Evolutionary conservation across 2,797 vertebrate genomes (phyloP), one percentile per base, ranked within the genome.

Genomic region (Myotis findleyi): DNA sequence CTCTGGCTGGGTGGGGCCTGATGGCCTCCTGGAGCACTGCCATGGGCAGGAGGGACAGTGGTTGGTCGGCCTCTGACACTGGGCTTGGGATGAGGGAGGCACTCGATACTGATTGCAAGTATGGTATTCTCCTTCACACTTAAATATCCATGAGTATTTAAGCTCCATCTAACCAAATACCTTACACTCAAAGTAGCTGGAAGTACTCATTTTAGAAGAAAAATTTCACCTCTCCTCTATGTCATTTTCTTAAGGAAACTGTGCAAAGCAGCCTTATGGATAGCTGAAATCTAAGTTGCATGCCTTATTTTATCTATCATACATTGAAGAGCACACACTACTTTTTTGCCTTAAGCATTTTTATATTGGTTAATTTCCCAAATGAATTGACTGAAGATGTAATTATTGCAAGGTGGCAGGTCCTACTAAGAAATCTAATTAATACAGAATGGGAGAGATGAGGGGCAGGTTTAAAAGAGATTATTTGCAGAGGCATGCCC

Each of bases 401-500:
- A 80, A 71, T 92, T 91, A 96, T 83, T 93, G 36, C 82, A 55
- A 96, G 89, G 87, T 75, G n/a, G 86, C 51, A 95, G 87, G 92
- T 83, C 85, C 94, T 85, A 93, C 95, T 96, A 94, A 87, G 97
- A 96, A 94, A 88, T 86, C 94, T 69, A 87, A 87, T 89, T 72
- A 95, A 84, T 73, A 44, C 10, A 76, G 72, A 57, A 71, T 8
- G 8, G 53, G 68, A 55, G 59, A 33, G 30, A 36, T 12, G 49
- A 79, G 30, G 41, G 38, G 17, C 7, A 41, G 27, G 36, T 21
- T 62, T 95, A 72, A 88, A 49, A 90, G 83, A 77, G 87, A 38
- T 14, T 68, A 71, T 85, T 55, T 75, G 79, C 51, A 38, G 73
- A 95, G 69, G 77, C n/a, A 79, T 73, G 49, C 66, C 91, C 87